phyloP scores from a whole-genome alignment of 1,140 invertebrate species.

The Bombus confusus region DNA sequence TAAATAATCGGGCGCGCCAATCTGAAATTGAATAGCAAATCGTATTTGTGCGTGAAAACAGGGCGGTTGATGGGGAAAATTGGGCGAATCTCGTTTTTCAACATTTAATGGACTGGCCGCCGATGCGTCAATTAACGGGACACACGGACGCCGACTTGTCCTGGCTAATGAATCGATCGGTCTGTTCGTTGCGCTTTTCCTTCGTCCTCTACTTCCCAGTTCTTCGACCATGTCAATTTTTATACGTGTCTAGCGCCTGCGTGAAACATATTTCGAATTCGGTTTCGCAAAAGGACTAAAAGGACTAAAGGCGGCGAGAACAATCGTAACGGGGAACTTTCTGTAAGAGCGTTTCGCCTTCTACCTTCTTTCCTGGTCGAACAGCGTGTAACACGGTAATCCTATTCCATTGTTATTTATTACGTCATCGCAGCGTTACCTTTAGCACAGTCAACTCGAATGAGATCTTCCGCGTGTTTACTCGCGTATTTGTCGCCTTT shows the following conservation, averaged over 20 bases:
- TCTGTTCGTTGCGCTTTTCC: not conserved
- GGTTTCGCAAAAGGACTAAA: not conserved
- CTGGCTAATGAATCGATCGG: slow-evolving; percentile 10
- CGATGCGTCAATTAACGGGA: slow-evolving; percentile 24
- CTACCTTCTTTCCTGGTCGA: not conserved
- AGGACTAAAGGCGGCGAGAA: not conserved
- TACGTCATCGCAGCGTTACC: not conserved
- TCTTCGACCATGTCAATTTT: not conserved
- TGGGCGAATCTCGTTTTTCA: not conserved
- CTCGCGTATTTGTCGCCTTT: not conserved
- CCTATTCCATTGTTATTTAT: not conserved
- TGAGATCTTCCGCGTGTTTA: not conserved
- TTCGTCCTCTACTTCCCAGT: not conserved
- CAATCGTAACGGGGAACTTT: not conserved
- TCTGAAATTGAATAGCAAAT: slow-evolving; percentile 40
- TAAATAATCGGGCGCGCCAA: slow-evolving; percentile 13
- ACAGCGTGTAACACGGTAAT: not conserved
- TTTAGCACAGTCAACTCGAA: not conserved
- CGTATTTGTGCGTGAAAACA: not conserved
- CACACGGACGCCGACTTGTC: not conserved
- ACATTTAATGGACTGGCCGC: not conserved
- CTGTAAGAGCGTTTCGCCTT: not conserved
- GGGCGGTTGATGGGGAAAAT: too few relatives aligned
- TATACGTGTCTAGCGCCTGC: not conserved
- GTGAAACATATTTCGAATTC: not conserved